These are phyloP conservation scores for Drosophila aff. DNA, from an alignment of 1,140 invertebrate species.

Conservation along the genomic window DNA sequence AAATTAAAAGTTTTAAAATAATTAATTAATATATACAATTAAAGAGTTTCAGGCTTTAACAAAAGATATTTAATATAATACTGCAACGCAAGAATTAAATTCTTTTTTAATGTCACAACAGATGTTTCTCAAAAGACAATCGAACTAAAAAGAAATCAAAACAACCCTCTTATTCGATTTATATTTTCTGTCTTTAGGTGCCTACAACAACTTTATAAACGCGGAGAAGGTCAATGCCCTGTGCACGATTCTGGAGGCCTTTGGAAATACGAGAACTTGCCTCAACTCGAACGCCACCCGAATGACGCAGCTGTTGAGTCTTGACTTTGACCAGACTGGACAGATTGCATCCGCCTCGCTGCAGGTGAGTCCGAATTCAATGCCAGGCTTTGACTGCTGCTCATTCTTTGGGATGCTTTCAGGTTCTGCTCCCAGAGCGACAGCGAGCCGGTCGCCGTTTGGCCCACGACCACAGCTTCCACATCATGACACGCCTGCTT, in stretches of 20 bases:
- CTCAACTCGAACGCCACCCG: conserved; percentile 94
- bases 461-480: conserved; percentile 91
- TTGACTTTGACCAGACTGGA: conserved; percentile 97
- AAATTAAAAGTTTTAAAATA: no score
- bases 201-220: conserved; percentile 88
- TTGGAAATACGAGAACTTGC: conserved; percentile 92
- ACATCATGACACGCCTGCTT: conserved; percentile 93
- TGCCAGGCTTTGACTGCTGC: neutral
- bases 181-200: conserved; percentile 48
- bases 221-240: conserved; percentile 94
- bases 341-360: conserved; percentile 94
- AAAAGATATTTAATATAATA: neutral
- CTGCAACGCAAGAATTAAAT: neutral
- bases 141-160: conserved; percentile 7
- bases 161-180: conserved; percentile 1
- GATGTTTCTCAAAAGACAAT: neutral
- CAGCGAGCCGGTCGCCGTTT: conserved; percentile 89
- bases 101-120: neutral
- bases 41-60: no score
- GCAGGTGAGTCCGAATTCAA: conserved; percentile 87
- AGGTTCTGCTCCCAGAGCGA: conserved; percentile 91
- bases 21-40: no score
- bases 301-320: conserved; percentile 94
- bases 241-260: conserved; percentile 93
- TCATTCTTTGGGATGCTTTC: neutral